Evolutionary conservation across 2,113 vertebrate genomes (phyloP).

Genomic region (Recurvirostra avosetta): DNA sequence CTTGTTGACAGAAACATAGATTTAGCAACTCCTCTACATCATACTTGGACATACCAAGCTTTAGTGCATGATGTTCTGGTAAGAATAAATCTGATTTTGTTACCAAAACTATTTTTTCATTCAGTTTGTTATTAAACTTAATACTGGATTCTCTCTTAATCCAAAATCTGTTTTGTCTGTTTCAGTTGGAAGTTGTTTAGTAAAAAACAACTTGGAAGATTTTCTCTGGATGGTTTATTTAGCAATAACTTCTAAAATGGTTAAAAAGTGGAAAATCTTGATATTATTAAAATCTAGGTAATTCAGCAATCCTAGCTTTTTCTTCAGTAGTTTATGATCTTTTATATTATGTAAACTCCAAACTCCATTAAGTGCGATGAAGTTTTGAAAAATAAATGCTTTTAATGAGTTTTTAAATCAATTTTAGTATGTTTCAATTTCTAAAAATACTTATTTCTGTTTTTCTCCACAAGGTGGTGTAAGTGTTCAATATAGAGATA

Average conservation of each 20-base stretch:
- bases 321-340: background rate
- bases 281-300: background rate
- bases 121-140: background rate
- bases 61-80: conserved; percentile 98
- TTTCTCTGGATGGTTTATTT: background rate
- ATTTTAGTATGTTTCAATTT: background rate
- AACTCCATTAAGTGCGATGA: background rate
- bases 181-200: background rate
- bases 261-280: background rate
- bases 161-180: background rate
- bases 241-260: background rate
- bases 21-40: conserved; percentile 96
- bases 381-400: background rate
- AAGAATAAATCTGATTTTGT: conserved; percentile 68
- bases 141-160: background rate
- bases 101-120: conserved; percentile 13
- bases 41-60: conserved; percentile 99
- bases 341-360: background rate
- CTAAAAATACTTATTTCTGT: background rate
- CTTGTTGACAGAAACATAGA: conserved; percentile 96
- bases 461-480: conserved; percentile 70
- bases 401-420: background rate
- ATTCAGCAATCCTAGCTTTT: background rate
- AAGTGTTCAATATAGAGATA: background rate
- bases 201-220: background rate